phyloP scores from a whole-genome alignment of 2,113 vertebrate genomes.

The Pongo pygmaeus region DNA sequence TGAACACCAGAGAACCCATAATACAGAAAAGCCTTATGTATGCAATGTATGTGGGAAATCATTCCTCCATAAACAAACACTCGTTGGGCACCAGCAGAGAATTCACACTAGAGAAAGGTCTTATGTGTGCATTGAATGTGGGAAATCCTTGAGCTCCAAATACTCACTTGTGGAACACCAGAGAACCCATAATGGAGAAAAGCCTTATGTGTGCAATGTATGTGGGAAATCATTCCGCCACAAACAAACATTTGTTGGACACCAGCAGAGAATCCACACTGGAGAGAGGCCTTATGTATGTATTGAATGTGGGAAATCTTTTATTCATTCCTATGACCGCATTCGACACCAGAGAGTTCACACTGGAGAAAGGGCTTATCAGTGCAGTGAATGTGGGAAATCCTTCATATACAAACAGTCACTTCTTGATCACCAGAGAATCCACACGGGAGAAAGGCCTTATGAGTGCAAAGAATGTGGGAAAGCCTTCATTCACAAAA shows the following conservation, averaged over 20 bases:
- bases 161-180: slow-evolving; percentile 51
- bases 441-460: neutral
- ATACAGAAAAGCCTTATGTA: slow-evolving; percentile 47
- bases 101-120: slow-evolving; percentile 68
- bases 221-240: slow-evolving; percentile 67
- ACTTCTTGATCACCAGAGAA: neutral
- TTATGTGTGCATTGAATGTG: slow-evolving; percentile 19
- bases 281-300: slow-evolving; percentile 18
- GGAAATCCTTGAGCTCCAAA: slow-evolving; percentile 63
- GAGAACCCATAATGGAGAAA: slow-evolving; percentile 65
- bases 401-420: neutral
- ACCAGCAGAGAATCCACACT: slow-evolving; percentile 65
- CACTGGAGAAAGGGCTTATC: neutral
- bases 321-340: neutral
- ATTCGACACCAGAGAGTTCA: neutral
- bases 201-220: slow-evolving; percentile 38
- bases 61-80: slow-evolving; percentile 49
- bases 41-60: slow-evolving; percentile 63
- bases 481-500: slow-evolving; percentile 2
- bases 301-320: neutral
- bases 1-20: slow-evolving; percentile 55
- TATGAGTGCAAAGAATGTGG: neutral
- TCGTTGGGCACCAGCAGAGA: slow-evolving; percentile 54
- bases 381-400: neutral
- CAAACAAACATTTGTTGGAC: slow-evolving; percentile 25